These are phyloP conservation scores for Formica exsecta DNA, from an alignment of 1,140 invertebrate species.

Conservation along the genomic window DNA sequence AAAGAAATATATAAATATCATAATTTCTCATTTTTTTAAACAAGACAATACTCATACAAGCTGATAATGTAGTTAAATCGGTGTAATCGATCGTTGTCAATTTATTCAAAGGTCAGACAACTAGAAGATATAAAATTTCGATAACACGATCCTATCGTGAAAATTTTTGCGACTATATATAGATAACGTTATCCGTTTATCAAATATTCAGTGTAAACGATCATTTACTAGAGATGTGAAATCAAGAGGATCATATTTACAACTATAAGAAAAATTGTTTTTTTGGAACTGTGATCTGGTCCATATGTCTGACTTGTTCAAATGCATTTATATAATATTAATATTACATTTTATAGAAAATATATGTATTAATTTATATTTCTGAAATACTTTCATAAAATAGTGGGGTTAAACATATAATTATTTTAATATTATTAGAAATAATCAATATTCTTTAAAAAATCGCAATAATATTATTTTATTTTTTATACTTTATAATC, in stretches of 20 bases:
- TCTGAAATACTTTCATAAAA: neutral
- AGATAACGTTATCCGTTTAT: slow-evolving; percentile 43
- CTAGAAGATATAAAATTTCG: neutral
- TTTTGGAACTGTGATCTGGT: neutral
- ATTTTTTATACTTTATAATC: neutral
- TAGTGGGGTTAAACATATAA: neutral
- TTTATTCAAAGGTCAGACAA: neutral
- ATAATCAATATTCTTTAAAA: neutral
- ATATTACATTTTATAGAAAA: neutral
- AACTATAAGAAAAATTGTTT: neutral
- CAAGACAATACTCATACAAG: neutral
- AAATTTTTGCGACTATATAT: slow-evolving; percentile 59
- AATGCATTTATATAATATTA: neutral
- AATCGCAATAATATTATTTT: neutral
- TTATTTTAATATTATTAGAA: neutral
- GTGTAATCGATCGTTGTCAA: neutral
- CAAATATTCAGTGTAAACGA: slow-evolving; percentile 33
- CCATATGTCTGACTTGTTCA: neutral
- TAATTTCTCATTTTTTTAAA: neutral
- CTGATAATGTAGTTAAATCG: neutral
- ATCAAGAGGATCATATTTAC: neutral
- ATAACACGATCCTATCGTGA: slow-evolving; percentile 41
- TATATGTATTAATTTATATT: neutral
- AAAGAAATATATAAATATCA: neutral
- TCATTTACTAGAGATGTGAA: slow-evolving; percentile 9